A percentile compares a stretch with the other conserved stretches of the same genome.
Conservation (phyloP, 2,113 vertebrate genomes). For the Petroica traversi region DNA sequence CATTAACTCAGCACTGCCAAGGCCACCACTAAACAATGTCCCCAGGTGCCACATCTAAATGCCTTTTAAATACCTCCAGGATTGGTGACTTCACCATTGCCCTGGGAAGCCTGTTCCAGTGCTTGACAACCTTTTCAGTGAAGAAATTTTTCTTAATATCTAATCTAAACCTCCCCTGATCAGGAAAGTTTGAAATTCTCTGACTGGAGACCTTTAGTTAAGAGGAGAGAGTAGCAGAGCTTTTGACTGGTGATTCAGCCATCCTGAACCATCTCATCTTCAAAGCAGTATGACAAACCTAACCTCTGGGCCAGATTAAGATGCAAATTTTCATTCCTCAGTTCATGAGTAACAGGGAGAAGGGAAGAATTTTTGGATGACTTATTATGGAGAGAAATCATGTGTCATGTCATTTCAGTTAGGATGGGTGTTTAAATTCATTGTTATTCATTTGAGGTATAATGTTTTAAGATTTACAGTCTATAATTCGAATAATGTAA, state of each 20-base stretch:
- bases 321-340: background rate
- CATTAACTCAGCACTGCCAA: background rate
- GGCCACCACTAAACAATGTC: background rate
- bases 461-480: background rate
- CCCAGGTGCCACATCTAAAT: background rate
- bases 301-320: background rate
- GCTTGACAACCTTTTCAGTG: background rate
- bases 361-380: background rate
- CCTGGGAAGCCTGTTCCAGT: background rate
- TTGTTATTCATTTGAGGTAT: background rate
- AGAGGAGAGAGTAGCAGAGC: background rate
- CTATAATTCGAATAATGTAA: background rate
- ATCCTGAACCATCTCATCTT: background rate
- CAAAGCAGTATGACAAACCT: background rate
- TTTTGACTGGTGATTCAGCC: background rate
- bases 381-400: background rate
- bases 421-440: background rate
- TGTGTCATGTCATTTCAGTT: background rate
- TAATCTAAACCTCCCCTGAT: background rate
- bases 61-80: background rate
- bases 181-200: background rate
- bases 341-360: background rate
- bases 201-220: background rate
- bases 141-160: background rate
- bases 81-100: too few species aligned